A percentile compares a stretch with the other conserved stretches of the same genome.
Conservation (phyloP, 2,888 invertebrate species). For the Cosmopolites sordidus region DNA sequence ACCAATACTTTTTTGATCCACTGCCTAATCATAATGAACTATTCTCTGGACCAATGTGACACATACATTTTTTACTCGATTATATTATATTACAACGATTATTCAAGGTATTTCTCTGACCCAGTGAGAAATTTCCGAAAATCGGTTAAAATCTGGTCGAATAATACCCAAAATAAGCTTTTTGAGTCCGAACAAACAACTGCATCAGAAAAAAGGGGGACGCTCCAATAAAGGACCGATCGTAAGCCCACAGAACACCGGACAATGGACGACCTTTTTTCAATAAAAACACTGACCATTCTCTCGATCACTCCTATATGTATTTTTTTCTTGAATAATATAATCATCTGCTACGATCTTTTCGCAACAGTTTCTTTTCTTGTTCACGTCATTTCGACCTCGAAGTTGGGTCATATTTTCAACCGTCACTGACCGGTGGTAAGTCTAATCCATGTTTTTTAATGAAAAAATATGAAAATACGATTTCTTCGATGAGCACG, state of each 20-base stretch:
- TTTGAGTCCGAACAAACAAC: constrained; percentile 17
- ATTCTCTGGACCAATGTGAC: no score
- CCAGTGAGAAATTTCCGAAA: no score
- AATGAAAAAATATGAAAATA: background rate
- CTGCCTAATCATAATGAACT: no score
- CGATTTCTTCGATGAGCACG: no score
- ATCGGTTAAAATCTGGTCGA: constrained; percentile 11
- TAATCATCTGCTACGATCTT: constrained; percentile 39
- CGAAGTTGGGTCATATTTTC: background rate
- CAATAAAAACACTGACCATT: constrained; percentile 42
- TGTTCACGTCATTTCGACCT: constrained; percentile 21
- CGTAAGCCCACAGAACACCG: constrained; percentile 38
- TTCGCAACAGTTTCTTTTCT: constrained; percentile 35
- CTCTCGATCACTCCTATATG: constrained; percentile 42
- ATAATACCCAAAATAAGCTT: constrained; percentile 16
- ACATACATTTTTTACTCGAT: no score
- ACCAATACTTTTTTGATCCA: no score
- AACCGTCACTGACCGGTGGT: constrained; percentile 20
- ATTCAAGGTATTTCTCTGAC: no score
- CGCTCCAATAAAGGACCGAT: constrained; percentile 42
- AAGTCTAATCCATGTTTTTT: constrained; percentile 1
- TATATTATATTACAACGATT: no score
- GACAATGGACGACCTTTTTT: constrained; percentile 37
- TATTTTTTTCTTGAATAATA: constrained; percentile 43
- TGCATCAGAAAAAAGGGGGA: constrained; percentile 14